phyloP scores from a whole-genome alignment of 92 coral and sea anemone species.

The Metridium senile region DNA sequence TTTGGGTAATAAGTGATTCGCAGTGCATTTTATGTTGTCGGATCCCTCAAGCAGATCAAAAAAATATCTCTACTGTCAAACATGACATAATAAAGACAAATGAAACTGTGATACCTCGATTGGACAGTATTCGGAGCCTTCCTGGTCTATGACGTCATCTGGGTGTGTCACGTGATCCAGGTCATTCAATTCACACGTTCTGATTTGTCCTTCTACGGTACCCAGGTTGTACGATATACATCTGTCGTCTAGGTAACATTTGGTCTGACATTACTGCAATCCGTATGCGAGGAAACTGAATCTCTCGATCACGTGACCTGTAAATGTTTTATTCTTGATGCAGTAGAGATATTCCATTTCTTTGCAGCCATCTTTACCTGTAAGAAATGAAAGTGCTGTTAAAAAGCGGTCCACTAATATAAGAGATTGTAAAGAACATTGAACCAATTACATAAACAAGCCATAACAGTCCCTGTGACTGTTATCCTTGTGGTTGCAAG shows the following conservation, averaged over 20 bases:
- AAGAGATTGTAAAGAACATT: too few species aligned
- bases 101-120: too few species aligned
- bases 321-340: not conserved
- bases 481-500: too few species aligned
- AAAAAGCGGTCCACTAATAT: too few species aligned
- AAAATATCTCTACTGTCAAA: not conserved
- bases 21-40: too few species aligned
- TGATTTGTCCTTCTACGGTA: not conserved
- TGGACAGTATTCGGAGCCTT: slow-evolving; percentile 10
- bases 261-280: slow-evolving; percentile 3
- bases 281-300: not conserved
- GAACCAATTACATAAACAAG: too few species aligned
- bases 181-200: slow-evolving; percentile 10
- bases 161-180: slow-evolving; percentile 16
- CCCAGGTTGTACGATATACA: slow-evolving; percentile 20
- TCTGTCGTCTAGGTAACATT: not conserved
- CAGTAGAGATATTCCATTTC: not conserved
- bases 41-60: not conserved
- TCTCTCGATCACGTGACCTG: slow-evolving; percentile 14
- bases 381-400: not conserved
- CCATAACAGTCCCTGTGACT: too few species aligned
- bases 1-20: too few species aligned
- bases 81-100: too few species aligned
- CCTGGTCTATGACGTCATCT: not conserved
- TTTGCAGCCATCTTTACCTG: slow-evolving; percentile 1